phyloP scores from a whole-genome alignment of 2,888 invertebrate genomes.

The Ommatoiulus sabulosus region DNA sequence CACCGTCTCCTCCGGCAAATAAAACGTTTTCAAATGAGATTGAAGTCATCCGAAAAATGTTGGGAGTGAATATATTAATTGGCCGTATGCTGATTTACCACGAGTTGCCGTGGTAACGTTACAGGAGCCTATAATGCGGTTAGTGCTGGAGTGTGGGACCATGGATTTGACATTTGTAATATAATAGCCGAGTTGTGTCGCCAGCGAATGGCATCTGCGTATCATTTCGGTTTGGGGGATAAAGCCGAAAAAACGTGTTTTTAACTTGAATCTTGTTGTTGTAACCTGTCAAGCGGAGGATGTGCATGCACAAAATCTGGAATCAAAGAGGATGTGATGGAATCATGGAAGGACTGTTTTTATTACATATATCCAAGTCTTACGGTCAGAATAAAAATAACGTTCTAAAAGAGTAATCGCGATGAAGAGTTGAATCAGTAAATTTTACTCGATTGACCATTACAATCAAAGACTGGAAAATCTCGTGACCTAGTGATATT shows the following conservation, averaged over 20 bases:
- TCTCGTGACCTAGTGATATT: too few species aligned
- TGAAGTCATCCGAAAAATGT: background rate
- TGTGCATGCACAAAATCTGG: too few species aligned
- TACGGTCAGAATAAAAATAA: too few species aligned
- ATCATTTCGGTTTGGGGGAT: background rate
- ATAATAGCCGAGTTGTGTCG: background rate
- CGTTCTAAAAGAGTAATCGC: too few species aligned
- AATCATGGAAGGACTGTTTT: too few species aligned
- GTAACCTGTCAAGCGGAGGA: background rate
- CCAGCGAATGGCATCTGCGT: background rate
- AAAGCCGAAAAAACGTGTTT: too few species aligned
- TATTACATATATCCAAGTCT: too few species aligned
- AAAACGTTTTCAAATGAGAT: background rate
- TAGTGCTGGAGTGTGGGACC: background rate
- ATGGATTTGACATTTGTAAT: conserved; percentile 24
- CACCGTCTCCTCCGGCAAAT: background rate
- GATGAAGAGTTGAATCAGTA: too few species aligned
- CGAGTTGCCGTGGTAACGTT: background rate
- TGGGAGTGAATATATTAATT: background rate
- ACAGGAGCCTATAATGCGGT: background rate
- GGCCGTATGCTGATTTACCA: background rate
- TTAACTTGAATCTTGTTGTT: background rate
- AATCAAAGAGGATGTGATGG: too few species aligned
- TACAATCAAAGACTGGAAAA: too few species aligned
- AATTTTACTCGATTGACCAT: too few species aligned